These are phyloP conservation scores for Chloroceryle amazona DNA, from an alignment of 2,797 vertebrate species.

Conservation along the genomic window DNA sequence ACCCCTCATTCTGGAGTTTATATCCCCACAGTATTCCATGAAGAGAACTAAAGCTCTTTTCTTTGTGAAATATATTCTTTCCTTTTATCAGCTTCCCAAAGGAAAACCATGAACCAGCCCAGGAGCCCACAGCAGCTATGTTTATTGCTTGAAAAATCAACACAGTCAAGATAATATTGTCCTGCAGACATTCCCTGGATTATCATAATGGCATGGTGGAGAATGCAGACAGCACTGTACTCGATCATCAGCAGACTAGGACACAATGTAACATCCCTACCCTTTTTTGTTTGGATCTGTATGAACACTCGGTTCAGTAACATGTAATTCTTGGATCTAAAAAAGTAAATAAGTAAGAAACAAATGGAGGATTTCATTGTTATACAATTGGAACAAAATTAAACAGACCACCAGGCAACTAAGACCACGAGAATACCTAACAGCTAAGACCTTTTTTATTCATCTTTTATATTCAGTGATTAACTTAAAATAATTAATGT, in stretches of 20 bases:
- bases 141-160: background rate
- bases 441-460: background rate
- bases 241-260: background rate
- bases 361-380: background rate
- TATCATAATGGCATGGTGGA: background rate
- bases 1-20: background rate
- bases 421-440: background rate
- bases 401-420: background rate
- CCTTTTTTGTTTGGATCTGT: slow-evolving; percentile 44
- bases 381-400: background rate
- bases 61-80: background rate
- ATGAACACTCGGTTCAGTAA: slow-evolving; percentile 41
- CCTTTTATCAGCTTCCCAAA: background rate
- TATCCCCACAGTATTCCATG: background rate
- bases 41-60: background rate
- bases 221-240: background rate
- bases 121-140: background rate
- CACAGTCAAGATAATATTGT: background rate
- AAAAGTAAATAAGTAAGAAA: slow-evolving; percentile 30
- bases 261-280: slow-evolving; percentile 64
- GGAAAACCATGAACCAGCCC: background rate
- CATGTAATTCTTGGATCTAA: slow-evolving; percentile 70
- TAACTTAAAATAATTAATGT: background rate
- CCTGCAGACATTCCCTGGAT: background rate
- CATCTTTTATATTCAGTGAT: background rate